These are phyloP conservation scores for Leguminivora glycinivorella DNA, from an alignment of 1,140 invertebrate species.

Conservation along the genomic window DNA sequence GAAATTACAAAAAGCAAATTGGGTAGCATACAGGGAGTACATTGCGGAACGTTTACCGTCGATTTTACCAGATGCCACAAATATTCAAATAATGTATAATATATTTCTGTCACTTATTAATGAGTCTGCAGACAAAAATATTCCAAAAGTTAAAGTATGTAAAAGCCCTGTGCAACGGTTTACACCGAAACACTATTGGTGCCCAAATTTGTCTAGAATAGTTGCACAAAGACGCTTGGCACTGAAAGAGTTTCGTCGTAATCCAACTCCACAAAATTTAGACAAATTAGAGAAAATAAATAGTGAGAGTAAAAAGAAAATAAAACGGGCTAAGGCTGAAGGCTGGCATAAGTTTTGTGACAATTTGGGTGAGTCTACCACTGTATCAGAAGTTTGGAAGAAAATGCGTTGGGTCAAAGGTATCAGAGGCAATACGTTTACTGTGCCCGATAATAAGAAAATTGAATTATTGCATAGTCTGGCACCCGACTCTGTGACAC, in stretches of 20 bases:
- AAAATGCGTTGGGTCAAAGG: conserved; percentile 42
- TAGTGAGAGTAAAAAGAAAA: conserved; percentile 30
- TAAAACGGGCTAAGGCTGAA: conserved; percentile 32
- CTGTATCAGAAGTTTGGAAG: conserved; percentile 37
- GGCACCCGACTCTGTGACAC: not conserved
- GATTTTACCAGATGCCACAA: not conserved
- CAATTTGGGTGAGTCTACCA: conserved; percentile 27
- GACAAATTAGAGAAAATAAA: conserved; percentile 35
- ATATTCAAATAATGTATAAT: conserved; percentile 38
- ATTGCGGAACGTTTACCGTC: conserved; percentile 15
- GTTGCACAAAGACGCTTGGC: conserved; percentile 45
- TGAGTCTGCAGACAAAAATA: conserved; percentile 34
- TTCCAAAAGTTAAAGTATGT: conserved; percentile 38
- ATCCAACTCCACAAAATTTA: conserved; percentile 48
- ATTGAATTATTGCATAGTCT: not conserved
- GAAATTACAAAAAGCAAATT: conserved; percentile 41
- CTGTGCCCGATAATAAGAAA: conserved; percentile 1
- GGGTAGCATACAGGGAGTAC: conserved; percentile 30
- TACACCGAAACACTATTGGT: conserved; percentile 47
- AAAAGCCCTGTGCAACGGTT: conserved; percentile 34
- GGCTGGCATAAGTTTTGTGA: conserved; percentile 37
- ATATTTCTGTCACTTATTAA: conserved; percentile 38
- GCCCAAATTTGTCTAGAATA: conserved; percentile 34
- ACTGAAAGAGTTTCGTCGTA: conserved; percentile 38
- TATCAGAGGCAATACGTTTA: not conserved